Evolutionary conservation across 1,140 invertebrate species (phyloP).

Genomic region (Neotoxoptera formosana): DNA sequence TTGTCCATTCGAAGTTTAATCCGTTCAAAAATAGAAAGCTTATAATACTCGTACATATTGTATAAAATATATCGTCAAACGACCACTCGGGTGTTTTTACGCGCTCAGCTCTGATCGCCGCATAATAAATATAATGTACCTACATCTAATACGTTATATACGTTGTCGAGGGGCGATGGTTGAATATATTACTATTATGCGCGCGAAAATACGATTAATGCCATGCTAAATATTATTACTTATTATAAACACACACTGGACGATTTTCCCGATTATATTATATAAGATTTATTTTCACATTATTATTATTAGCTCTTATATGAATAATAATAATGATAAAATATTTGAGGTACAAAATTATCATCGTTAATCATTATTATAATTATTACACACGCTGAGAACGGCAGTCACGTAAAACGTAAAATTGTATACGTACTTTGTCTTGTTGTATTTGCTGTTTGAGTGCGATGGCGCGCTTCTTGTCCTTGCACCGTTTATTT

Average conservation of each 20-base stretch:
- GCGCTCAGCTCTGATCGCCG: not conserved
- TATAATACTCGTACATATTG: not conserved
- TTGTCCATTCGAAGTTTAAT: constrained; percentile 10
- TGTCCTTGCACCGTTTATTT: constrained; percentile 99
- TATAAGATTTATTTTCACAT: not conserved
- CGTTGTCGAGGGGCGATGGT: not conserved
- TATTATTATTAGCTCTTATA: not conserved
- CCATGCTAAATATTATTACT: not conserved
- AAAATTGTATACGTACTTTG: constrained; percentile 75
- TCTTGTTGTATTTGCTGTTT: constrained; percentile 97
- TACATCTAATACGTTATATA: not conserved
- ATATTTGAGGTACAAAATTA: no score
- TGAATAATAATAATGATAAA: no score
- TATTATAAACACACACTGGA: not conserved
- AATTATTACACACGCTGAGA: not conserved
- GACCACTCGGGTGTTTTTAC: not conserved
- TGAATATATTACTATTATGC: not conserved
- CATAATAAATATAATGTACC: not conserved
- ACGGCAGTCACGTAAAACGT: not conserved
- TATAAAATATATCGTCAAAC: not conserved
- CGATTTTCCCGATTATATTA: not conserved
- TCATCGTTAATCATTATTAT: no score
- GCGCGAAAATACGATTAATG: not conserved
- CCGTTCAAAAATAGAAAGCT: constrained; percentile 24
- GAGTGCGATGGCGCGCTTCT: constrained; percentile 95